phyloP scores from a whole-genome alignment of 2,797 vertebrate genomes.

The Lepilemur ruficaudatus region DNA sequence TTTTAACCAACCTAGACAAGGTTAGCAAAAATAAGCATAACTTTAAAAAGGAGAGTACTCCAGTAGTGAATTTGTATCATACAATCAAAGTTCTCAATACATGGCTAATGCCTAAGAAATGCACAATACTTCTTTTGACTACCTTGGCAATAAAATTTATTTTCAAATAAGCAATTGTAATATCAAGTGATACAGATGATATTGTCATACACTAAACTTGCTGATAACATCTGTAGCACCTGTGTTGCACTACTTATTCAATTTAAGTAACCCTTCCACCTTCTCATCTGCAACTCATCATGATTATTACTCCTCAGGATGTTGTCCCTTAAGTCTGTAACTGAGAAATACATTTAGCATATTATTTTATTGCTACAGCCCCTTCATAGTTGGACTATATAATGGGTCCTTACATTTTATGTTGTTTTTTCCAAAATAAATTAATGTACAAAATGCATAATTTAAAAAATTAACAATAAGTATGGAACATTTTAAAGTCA shows the following conservation, averaged over 20 bases:
- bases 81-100: background rate
- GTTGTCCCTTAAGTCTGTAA: background rate
- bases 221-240: background rate
- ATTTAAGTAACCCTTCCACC: background rate
- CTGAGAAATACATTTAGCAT: background rate
- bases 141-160: background rate
- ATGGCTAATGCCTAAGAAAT: background rate
- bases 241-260: background rate
- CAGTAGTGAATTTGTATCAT: background rate
- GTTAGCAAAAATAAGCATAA: background rate
- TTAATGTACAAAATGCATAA: background rate
- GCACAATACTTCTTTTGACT: background rate
- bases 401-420: background rate
- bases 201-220: background rate
- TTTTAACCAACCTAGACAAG: background rate
- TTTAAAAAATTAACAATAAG: background rate
- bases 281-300: background rate
- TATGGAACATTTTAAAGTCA: background rate
- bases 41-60: background rate
- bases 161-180: conserved; percentile 14
- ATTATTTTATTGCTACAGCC: background rate
- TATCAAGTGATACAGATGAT: background rate
- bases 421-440: conserved; percentile 15
- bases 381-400: background rate
- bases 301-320: background rate